Conservation (phyloP, 2,888 invertebrate genomes). For the Amblyteles armatorius region DNA sequence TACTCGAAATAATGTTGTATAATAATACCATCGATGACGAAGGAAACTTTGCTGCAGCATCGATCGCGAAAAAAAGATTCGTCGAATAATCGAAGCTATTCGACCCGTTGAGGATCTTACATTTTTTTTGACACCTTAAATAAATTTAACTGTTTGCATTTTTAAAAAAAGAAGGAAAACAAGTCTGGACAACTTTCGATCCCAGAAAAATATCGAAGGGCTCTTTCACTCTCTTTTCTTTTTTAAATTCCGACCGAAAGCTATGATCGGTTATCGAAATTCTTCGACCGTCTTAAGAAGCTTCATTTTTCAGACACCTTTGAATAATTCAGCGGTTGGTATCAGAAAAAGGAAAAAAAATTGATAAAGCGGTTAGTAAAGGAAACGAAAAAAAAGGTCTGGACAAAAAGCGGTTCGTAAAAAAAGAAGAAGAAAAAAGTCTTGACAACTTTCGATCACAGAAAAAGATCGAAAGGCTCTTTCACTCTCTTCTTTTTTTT, state of each 20-base stretch:
- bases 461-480: conserved; percentile 18
- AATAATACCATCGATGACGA: neutral
- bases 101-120: neutral
- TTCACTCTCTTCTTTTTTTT: conserved; percentile 16
- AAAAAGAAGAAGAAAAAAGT: neutral
- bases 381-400: neutral
- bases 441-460: neutral
- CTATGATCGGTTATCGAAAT: too few relatives aligned
- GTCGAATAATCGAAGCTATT: neutral
- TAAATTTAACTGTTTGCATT: neutral
- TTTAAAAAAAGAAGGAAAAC: neutral
- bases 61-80: neutral
- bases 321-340: too few relatives aligned
- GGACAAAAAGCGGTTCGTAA: neutral
- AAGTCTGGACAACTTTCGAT: neutral
- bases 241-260: neutral
- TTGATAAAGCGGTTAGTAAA: neutral
- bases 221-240: conserved; percentile 1
- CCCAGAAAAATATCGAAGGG: neutral
- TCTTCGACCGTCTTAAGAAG: neutral
- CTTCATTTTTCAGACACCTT: neutral
- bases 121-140: neutral
- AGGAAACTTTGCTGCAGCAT: neutral
- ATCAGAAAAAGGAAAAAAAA: neutral
- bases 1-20: conserved; percentile 2